Evolutionary conservation across 2,113 vertebrate species (phyloP).

Genomic region (Gulo gulo): DNA sequence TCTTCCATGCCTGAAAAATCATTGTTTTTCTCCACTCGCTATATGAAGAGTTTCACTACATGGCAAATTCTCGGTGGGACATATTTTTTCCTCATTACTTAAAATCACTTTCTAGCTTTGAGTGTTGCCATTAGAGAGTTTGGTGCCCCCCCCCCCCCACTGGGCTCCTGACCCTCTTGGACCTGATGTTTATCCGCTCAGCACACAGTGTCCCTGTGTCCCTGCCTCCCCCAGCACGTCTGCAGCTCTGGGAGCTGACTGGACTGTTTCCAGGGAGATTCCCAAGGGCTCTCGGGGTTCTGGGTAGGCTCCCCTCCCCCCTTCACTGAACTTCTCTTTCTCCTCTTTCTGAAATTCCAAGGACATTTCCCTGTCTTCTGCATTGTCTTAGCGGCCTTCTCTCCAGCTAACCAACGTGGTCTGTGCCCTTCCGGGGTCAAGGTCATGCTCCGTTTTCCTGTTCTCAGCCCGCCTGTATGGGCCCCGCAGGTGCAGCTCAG

Average conservation of each 20-base stretch:
- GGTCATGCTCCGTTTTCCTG: neutral
- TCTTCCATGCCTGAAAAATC: neutral
- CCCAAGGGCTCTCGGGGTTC: neutral
- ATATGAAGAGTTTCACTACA: too few species aligned
- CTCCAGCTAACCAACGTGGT: neutral
- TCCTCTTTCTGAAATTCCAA: neutral
- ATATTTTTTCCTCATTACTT: too few species aligned
- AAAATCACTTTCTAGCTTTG: neutral
- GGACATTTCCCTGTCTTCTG: neutral
- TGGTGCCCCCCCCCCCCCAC: too few species aligned
- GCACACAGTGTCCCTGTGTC: neutral
- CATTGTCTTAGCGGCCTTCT: neutral
- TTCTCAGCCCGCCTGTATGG: neutral
- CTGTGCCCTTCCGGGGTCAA: neutral
- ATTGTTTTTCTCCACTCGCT: neutral
- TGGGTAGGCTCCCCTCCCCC: neutral
- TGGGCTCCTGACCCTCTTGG: fast-evolving
- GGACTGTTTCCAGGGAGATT: neutral
- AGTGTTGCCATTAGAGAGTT: neutral
- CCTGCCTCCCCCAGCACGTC: fast-evolving
- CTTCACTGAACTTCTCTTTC: neutral
- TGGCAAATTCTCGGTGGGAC: neutral
- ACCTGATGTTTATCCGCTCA: fast-evolving
- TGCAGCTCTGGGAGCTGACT: neutral
- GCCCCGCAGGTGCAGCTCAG: neutral